phyloP scores from a whole-genome alignment of 2,113 vertebrate species.

The Gallinago media region DNA sequence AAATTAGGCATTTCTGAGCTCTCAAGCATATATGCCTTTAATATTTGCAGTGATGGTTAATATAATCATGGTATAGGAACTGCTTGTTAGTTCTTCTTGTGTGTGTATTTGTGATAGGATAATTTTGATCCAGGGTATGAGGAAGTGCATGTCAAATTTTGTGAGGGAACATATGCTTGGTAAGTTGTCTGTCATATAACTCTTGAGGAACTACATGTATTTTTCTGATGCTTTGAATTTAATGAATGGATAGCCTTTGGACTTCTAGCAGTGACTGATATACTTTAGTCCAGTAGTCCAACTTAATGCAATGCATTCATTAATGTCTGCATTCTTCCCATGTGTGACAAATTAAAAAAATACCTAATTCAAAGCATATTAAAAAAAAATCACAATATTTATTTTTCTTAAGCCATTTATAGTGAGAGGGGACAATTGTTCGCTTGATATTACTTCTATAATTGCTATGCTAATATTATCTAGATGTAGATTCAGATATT shows the following conservation, averaged over 20 bases:
- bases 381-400: neutral
- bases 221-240: neutral
- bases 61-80: neutral
- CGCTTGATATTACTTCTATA: neutral
- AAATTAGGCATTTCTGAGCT: neutral
- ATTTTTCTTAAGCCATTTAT: neutral
- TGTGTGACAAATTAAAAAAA: neutral
- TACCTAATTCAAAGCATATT: neutral
- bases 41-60: neutral
- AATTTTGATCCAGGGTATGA: neutral
- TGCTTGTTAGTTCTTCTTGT: neutral
- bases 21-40: neutral
- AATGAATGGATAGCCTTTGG: neutral
- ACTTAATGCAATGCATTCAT: neutral
- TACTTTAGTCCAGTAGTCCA: neutral
- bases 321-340: neutral
- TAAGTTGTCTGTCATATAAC: neutral
- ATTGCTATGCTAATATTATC: neutral
- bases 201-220: neutral
- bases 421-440: neutral
- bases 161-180: neutral
- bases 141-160: neutral
- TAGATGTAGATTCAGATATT: neutral
- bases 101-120: neutral
- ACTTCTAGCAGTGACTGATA: neutral